Conservation (phyloP, 1,140 invertebrate genomes). For the Micrasema longulum region DNA sequence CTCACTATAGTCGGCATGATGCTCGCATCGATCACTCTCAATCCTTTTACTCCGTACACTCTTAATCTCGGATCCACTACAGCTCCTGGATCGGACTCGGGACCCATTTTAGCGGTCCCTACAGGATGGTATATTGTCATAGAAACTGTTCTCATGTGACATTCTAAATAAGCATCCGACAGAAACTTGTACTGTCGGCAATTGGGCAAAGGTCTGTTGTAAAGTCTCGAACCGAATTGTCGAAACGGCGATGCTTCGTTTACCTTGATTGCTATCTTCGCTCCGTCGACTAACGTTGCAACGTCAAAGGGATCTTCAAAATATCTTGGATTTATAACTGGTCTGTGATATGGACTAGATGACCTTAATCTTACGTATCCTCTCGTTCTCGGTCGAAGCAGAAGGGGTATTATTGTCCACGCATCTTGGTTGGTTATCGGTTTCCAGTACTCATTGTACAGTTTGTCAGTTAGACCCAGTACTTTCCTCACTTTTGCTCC, state of each 20-base stretch:
- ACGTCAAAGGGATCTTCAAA: slow-evolving; percentile 85
- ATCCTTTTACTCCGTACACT: slow-evolving; percentile 73
- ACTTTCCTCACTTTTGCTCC: slow-evolving; percentile 82
- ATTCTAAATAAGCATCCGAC: slow-evolving; percentile 89
- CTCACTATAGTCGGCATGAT: slow-evolving; percentile 81
- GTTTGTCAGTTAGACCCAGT: slow-evolving; percentile 79
- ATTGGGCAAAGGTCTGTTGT: slow-evolving; percentile 82
- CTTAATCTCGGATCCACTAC: slow-evolving; percentile 77
- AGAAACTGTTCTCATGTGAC: slow-evolving; percentile 82
- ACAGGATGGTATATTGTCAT: slow-evolving; percentile 82
- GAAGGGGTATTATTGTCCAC: slow-evolving; percentile 84
- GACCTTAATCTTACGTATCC: slow-evolving; percentile 83
- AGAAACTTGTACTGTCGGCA: slow-evolving; percentile 79
- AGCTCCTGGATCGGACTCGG: slow-evolving; percentile 71
- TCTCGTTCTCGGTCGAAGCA: slow-evolving; percentile 84
- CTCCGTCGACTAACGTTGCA: slow-evolving; percentile 80
- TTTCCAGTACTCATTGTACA: too few relatives aligned
- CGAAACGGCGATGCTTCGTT: slow-evolving; percentile 84
- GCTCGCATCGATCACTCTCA: slow-evolving; percentile 84
- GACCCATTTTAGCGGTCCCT: slow-evolving; percentile 70
- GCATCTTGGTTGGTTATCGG: slow-evolving; percentile 88
- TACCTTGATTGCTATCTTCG: slow-evolving; percentile 83
- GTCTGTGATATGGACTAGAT: slow-evolving; percentile 83
- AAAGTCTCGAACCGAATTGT: slow-evolving; percentile 80
- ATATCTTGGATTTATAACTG: slow-evolving; percentile 91